Evolutionary conservation across 2,888 invertebrate genomes (phyloP), one percentile per base, ranked within the genome.

Genomic region (Stenotaenia linearis): DNA sequence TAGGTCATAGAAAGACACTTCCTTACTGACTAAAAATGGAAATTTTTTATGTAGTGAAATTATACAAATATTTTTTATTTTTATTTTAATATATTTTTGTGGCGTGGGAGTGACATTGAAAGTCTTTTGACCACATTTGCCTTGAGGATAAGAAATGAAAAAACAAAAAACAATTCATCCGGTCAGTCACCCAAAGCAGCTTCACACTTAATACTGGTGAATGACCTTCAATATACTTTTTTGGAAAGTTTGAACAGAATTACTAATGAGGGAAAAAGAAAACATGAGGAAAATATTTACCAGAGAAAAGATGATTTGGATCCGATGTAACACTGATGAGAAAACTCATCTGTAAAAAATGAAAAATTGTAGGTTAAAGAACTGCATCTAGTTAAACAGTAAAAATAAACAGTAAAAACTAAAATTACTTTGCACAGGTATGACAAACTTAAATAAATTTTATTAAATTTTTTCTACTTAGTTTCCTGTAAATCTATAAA

Each of bases 31-130:
- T 28, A 3, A 18, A 50, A 21, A 50, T 4, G 50, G 21, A 50
- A 21, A 18, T 45, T 50, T 50, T 18, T 50, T 50, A 50, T 18
- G 1, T n/a, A n/a, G 15, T 18, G 50, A 25, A 69, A 69, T 69
- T 69, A 69, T 69, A 28, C 69, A 69, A 69, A 28, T 18, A 7
- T 45, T 45, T 12, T 45, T 45, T 4, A 56, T 18, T 56, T 69
- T 69, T 69, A 25, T 69, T 69, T 69, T 69, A 18, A 21, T 21
- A 50, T 12, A 15, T 28, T 69, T 69, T 15, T 28, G 69, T 23
- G 4, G 69, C n/a, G 69, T 69, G 69, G 69, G 69, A 69, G 69
- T 69, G 69, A 69, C 69, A 69, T 69, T 69, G 69, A 69, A 69
- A 69, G 69, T 69, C 23, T 69, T 69, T 69, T 69, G 69, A 69